Conservation (phyloP, 2,888 invertebrate species). For the Drosophila anomelani region DNA sequence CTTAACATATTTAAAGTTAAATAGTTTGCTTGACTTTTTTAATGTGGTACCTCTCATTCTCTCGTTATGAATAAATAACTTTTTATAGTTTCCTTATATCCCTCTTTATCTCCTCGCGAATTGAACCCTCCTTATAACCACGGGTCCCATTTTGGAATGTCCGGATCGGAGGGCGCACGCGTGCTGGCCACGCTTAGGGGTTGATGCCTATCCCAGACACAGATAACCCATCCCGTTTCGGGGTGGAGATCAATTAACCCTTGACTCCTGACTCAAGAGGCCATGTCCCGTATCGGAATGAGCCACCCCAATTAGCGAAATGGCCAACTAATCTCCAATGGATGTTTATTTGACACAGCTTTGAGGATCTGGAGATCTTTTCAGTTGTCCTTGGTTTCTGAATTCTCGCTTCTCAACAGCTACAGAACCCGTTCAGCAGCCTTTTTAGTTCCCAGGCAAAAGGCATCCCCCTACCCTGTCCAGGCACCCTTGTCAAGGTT, state of each 20-base stretch:
- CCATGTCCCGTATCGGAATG: slow-evolving; percentile 28
- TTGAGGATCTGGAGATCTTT: neutral
- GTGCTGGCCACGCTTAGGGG: slow-evolving; percentile 70
- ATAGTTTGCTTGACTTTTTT: no score
- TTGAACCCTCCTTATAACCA: slow-evolving; percentile 7
- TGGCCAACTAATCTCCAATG: slow-evolving; percentile 4
- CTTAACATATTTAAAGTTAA: no score
- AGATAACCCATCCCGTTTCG: slow-evolving; percentile 51
- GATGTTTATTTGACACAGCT: neutral
- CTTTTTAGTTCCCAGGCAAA: slow-evolving; percentile 67
- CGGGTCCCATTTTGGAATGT: slow-evolving; percentile 67
- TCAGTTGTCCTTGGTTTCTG: slow-evolving; percentile 7
- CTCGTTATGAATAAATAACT: neutral
- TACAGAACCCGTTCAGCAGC: slow-evolving; percentile 56
- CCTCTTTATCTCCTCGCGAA: neutral
- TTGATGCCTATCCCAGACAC: slow-evolving; percentile 53
- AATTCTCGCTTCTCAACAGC: neutral
- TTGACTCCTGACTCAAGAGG: slow-evolving; percentile 54
- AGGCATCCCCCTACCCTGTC: slow-evolving; percentile 18
- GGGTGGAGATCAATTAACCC: slow-evolving; percentile 69
- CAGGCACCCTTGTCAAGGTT: slow-evolving; percentile 60
- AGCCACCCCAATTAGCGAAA: slow-evolving; percentile 46
- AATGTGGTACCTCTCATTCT: neutral
- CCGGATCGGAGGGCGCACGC: slow-evolving; percentile 56
- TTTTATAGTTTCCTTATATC: neutral